Conservation (phyloP, 2,113 vertebrate genomes). For the Phoenicopterus ruber region DNA sequence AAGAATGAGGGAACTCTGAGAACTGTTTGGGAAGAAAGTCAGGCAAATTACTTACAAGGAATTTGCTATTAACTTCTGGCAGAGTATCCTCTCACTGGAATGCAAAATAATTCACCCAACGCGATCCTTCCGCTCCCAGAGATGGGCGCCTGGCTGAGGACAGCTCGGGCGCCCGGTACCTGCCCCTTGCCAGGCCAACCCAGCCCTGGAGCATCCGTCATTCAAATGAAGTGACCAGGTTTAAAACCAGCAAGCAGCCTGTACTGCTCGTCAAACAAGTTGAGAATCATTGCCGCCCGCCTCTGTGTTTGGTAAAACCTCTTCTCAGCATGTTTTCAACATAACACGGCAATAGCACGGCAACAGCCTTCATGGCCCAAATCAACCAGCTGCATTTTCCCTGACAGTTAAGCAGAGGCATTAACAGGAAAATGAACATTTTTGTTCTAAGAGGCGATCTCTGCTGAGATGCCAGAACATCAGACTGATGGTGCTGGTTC, state of each 20-base stretch:
- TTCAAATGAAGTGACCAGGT: neutral
- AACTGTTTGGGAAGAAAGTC: neutral
- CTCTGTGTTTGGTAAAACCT: neutral
- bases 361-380: neutral
- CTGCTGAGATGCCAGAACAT: neutral
- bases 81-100: neutral
- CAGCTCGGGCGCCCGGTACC: neutral
- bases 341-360: neutral
- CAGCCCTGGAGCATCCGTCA: neutral
- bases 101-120: neutral
- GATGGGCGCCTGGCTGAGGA: neutral
- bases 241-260: accelerated
- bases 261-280: neutral
- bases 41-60: neutral
- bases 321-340: neutral
- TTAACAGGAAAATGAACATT: neutral
- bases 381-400: neutral
- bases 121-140: neutral
- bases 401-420: neutral
- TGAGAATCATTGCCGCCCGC: neutral
- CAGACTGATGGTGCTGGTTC: neutral
- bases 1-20: slow-evolving; percentile 8
- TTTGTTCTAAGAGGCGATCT: neutral
- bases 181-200: neutral
- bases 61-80: slow-evolving; percentile 21